Conservation (phyloP, 1,140 invertebrate species). For the Diorhabda carinulata region DNA sequence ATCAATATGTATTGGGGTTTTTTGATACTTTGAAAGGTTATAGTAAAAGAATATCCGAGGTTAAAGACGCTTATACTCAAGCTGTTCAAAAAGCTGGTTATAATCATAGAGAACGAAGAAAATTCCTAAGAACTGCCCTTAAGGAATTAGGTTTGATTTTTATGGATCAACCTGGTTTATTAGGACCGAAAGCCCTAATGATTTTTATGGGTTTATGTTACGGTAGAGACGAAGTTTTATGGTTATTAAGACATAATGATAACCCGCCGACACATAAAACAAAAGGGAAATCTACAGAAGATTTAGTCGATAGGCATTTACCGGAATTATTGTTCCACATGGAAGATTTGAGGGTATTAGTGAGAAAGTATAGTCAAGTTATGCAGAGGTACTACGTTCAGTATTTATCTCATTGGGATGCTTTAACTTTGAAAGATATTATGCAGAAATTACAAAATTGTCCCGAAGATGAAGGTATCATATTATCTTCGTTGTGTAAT, state of each 20-base stretch:
- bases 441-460: conserved; percentile 82
- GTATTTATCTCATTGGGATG: conserved; percentile 93
- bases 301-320: conserved; percentile 88
- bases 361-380: conserved; percentile 93
- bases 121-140: conserved; percentile 92
- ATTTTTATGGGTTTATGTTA: conserved; percentile 95
- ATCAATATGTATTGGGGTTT: conserved; percentile 87
- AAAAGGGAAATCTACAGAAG: conserved; percentile 80
- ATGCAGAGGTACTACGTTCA: conserved; percentile 98
- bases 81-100: conserved; percentile 85
- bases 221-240: conserved; percentile 93
- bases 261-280: conserved; percentile 85
- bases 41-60: conserved; percentile 85
- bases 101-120: conserved; percentile 89
- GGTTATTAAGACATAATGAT: conserved; percentile 93
- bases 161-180: conserved; percentile 94
- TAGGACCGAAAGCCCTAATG: conserved; percentile 95
- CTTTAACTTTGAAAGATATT: conserved; percentile 84
- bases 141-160: conserved; percentile 94
- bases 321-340: conserved; percentile 98
- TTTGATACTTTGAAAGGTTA: conserved; percentile 96
- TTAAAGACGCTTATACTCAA: conserved; percentile 90
- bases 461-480: conserved; percentile 92
- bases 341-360: conserved; percentile 90
- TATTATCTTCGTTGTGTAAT: conserved; percentile 89